Percentiles rank a stretch among this genome's conserved stretches.
Evolutionary conservation across 2,113 vertebrate genomes (phyloP).

Genomic region (Mungos mungo): DNA sequence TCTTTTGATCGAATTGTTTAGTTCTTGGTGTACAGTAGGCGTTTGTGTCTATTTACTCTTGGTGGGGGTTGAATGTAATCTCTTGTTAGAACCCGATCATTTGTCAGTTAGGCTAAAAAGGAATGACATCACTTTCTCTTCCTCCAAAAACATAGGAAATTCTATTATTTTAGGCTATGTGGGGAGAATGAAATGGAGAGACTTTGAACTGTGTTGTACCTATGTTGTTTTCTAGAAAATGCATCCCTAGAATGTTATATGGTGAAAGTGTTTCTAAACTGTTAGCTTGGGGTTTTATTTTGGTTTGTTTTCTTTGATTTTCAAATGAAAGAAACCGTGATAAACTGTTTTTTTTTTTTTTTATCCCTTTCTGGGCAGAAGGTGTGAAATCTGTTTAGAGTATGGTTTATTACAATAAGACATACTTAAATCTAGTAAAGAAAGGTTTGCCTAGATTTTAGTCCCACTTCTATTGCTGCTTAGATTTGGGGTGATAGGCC

Average conservation of each 20-base stretch:
- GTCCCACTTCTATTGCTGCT: background rate
- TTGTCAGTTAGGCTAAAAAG: background rate
- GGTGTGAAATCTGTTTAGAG: background rate
- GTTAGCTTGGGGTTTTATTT: background rate
- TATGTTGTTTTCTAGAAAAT: background rate
- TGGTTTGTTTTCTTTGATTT: background rate
- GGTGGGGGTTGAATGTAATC: background rate
- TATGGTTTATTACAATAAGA: background rate
- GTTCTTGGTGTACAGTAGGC: background rate
- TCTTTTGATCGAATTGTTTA: conserved; percentile 2
- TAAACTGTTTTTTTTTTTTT: background rate
- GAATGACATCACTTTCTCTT: background rate
- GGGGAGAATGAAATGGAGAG: background rate
- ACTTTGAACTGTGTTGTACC: background rate
- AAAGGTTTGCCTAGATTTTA: background rate
- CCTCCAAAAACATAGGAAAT: background rate
- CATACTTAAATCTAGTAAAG: background rate
- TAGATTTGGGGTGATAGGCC: background rate
- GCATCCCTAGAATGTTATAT: background rate
- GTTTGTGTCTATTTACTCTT: background rate
- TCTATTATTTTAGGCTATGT: background rate
- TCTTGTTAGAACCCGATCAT: background rate
- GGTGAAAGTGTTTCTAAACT: background rate
- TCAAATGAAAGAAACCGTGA: background rate
- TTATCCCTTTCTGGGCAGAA: background rate